phyloP scores from a whole-genome alignment of 2,113 vertebrate species.

The Aepyceros melampus region DNA sequence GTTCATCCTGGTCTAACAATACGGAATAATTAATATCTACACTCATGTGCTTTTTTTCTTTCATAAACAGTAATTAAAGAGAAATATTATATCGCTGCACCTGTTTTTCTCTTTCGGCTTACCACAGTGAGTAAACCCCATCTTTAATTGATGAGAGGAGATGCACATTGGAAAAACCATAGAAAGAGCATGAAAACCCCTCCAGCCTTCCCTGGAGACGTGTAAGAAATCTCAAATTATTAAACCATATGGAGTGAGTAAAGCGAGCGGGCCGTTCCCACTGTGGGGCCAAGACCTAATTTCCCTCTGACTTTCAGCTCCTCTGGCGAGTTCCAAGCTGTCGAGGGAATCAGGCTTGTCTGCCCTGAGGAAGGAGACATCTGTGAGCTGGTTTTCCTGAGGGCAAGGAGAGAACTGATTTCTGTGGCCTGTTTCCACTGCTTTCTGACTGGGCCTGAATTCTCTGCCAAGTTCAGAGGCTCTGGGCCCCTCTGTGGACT shows the following conservation, averaged over 20 bases:
- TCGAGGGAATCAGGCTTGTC: neutral
- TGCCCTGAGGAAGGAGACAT: neutral
- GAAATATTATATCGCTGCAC: slow-evolving; percentile 81
- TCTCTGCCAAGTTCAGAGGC: neutral
- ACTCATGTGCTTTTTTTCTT: slow-evolving; percentile 35
- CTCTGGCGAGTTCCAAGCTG: neutral
- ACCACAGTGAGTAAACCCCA: slow-evolving; percentile 75
- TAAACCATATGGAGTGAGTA: slow-evolving; percentile 69
- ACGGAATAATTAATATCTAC: slow-evolving; percentile 78
- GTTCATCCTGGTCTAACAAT: slow-evolving; percentile 76
- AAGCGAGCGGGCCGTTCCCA: slow-evolving; percentile 48
- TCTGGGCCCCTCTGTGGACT: neutral
- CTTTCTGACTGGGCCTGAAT: neutral
- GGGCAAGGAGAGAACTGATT: neutral
- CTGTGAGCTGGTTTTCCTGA: neutral
- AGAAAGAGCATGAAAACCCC: slow-evolving; percentile 60
- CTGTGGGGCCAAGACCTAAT: neutral
- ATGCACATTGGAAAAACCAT: slow-evolving; percentile 53
- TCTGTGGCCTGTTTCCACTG: neutral
- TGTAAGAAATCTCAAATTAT: slow-evolving; percentile 70
- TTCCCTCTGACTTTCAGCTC: slow-evolving; percentile 45
- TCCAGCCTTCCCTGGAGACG: slow-evolving; percentile 63
- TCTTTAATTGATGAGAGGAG: slow-evolving; percentile 82
- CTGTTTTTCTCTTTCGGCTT: slow-evolving; percentile 76
- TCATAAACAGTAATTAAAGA: slow-evolving; percentile 85